Evolutionary conservation across 64 coral and sea anemone genomes (phyloP).

Genomic region (Acropora yongei): DNA sequence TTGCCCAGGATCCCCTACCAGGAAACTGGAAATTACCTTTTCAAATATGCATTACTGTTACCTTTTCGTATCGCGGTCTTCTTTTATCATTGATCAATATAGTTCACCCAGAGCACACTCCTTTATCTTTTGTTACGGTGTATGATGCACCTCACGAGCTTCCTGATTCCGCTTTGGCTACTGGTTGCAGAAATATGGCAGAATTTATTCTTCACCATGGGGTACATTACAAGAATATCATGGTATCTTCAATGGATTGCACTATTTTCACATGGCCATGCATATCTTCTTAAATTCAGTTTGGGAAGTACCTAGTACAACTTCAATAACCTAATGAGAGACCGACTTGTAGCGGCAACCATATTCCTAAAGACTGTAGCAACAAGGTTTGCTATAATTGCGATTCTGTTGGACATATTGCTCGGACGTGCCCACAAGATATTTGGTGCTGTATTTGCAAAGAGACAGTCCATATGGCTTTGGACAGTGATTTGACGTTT

Average conservation of each 20-base stretch:
- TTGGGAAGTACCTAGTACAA: not conserved
- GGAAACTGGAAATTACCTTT: not conserved
- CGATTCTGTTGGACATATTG: not conserved
- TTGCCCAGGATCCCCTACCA: not conserved
- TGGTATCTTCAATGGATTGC: not conserved
- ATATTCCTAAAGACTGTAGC: not conserved
- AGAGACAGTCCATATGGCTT: not conserved
- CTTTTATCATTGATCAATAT: not conserved
- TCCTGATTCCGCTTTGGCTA: not conserved
- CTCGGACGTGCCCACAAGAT: not conserved
- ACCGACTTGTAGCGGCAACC: not conserved
- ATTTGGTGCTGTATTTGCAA: not conserved
- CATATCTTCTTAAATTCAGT: not conserved
- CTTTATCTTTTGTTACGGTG: not conserved
- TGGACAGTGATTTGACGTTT: not conserved
- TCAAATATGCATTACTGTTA: not conserved
- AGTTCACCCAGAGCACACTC: not conserved
- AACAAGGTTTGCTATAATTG: not conserved
- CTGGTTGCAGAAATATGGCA: not conserved
- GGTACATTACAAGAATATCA: not conserved
- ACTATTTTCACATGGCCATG: not conserved
- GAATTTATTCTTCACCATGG: not conserved
- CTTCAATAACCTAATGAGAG: not conserved
- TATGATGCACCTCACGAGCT: not conserved
- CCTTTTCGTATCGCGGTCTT: not conserved